Base-by-base conservation (phyloP, 2,797 vertebrate genomes). In the Argya squamiceps region DNA sequence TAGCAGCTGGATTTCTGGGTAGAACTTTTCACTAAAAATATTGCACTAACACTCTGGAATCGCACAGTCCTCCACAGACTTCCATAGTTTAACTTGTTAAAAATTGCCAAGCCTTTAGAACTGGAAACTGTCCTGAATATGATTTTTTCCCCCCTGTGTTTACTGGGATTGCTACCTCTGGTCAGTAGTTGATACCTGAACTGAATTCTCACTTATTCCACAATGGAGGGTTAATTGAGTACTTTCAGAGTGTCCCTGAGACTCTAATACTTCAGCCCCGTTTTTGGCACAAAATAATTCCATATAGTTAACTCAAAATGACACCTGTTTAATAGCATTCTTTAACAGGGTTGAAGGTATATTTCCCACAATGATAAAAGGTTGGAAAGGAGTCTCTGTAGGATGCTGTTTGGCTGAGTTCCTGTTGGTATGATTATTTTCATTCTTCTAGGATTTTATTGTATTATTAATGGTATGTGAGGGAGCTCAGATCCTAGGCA, bases 381-480 rank as follows among this genome's bases (percentile, higher is more conserved):
- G 59, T 69, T 92, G 69, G 74, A 81, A 93, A 90, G 21, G 62
- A 91, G 79, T 91, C 81, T 94, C 84, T 71, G 75, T 89, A 92
- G 82, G 37, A 86, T 73, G 73, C 44, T 93, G 22, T 44, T 93
- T 96, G 92, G 87, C 94, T 92, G 82, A 63, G 76, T 84, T 96
- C 79, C 94, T 94, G 32, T 53, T 84, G 29, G 24, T 90, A 75
- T 64, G 67, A 78, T 84, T 94, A 85, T 94, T 94, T 96, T 95
- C 44, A 84, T 88, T 86, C 91, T 91, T 89, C 73, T 86, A 79
- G 91, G 89, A 81, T 93, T 96, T 92, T 76, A 65, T 58, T 91
- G 22, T 92, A 63, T 93, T 94, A 93, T 85, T 93, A 94, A 94
- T 86, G 73, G 53, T 79, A 84, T 88, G 32, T 88, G 70, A 92